These are phyloP conservation scores for Drosophila novamexicana DNA, from an alignment of 1,140 invertebrate genomes.

Conservation along the genomic window DNA sequence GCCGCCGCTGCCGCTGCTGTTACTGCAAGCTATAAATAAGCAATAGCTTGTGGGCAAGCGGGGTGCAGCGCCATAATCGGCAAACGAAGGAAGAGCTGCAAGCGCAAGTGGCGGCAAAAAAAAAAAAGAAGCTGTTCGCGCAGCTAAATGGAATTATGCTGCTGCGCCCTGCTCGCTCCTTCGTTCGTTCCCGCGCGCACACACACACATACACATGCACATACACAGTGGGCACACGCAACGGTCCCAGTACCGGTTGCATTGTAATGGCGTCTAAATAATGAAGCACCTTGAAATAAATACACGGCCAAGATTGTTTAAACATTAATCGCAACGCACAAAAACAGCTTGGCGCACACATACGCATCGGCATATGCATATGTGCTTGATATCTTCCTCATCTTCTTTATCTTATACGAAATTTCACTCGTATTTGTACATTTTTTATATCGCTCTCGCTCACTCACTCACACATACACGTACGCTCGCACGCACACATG, in stretches of 20 bases:
- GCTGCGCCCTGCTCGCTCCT: slow-evolving; percentile 27
- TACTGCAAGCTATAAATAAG: slow-evolving; percentile 61
- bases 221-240: slow-evolving; percentile 15
- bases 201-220: slow-evolving; percentile 7
- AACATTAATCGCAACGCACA: slow-evolving; percentile 66
- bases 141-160: slow-evolving; percentile 57
- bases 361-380: slow-evolving; percentile 30
- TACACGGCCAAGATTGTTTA: slow-evolving; percentile 78
- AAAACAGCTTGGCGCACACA: slow-evolving; percentile 27
- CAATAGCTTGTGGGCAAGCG: slow-evolving; percentile 16
- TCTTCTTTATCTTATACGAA: slow-evolving; percentile 67
- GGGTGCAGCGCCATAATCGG: slow-evolving; percentile 33
- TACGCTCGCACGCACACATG: slow-evolving; percentile 38
- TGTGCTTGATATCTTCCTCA: slow-evolving; percentile 61
- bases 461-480: slow-evolving; percentile 27
- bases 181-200: slow-evolving; percentile 6
- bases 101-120: slow-evolving; percentile 63
- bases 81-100: slow-evolving; percentile 30
- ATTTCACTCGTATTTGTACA: slow-evolving; percentile 60
- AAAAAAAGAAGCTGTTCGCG: slow-evolving; percentile 63
- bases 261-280: slow-evolving; percentile 71
- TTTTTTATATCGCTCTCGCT: slow-evolving; percentile 46
- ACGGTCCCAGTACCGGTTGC: slow-evolving; percentile 69
- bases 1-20: slow-evolving; percentile 2
- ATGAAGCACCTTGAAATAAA: slow-evolving; percentile 72